Conservation (phyloP, 1,140 invertebrate genomes). For the Sminthurides bifidus region DNA sequence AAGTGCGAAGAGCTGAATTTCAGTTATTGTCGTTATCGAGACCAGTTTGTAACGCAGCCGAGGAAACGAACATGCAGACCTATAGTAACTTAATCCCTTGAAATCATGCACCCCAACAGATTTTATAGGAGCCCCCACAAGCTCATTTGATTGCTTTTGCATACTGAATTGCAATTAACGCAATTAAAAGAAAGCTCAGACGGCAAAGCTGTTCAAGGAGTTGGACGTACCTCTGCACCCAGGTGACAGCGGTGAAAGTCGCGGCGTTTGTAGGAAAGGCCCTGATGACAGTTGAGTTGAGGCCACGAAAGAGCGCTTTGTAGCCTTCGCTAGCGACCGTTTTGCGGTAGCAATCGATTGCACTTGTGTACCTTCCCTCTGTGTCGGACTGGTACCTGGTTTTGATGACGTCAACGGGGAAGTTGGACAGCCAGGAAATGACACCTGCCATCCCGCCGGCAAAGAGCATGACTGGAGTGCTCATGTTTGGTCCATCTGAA, state of each 20-base stretch:
- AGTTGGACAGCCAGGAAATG: slow-evolving; percentile 69
- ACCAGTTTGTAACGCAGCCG: no score
- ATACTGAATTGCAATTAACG: no score
- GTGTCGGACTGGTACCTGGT: slow-evolving; percentile 70
- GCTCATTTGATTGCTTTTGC: no score
- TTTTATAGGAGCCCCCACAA: no score
- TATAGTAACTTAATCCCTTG: no score
- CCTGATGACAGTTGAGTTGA: slow-evolving; percentile 62
- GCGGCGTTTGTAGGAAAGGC: slow-evolving; percentile 88
- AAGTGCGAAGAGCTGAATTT: no score
- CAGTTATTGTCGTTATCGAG: no score
- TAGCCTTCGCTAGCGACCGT: slow-evolving; percentile 57
- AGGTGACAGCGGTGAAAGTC: slow-evolving; percentile 73
- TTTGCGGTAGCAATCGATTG: slow-evolving; percentile 55
- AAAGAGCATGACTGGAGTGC: slow-evolving; percentile 49
- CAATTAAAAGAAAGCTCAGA: no score
- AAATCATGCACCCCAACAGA: no score
- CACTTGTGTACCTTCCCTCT: slow-evolving; percentile 48
- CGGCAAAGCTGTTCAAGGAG: no score
- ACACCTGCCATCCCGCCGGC: slow-evolving; percentile 74
- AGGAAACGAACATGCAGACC: no score
- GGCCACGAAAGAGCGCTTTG: slow-evolving; percentile 52
- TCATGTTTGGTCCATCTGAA: slow-evolving; percentile 13
- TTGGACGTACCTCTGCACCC: slow-evolving; percentile 43
- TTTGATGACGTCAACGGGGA: slow-evolving; percentile 82